Evolutionary conservation across 2,113 vertebrate genomes (phyloP), one percentile per base, ranked within the genome.

Genomic region (Microcebus ravelobensis): DNA sequence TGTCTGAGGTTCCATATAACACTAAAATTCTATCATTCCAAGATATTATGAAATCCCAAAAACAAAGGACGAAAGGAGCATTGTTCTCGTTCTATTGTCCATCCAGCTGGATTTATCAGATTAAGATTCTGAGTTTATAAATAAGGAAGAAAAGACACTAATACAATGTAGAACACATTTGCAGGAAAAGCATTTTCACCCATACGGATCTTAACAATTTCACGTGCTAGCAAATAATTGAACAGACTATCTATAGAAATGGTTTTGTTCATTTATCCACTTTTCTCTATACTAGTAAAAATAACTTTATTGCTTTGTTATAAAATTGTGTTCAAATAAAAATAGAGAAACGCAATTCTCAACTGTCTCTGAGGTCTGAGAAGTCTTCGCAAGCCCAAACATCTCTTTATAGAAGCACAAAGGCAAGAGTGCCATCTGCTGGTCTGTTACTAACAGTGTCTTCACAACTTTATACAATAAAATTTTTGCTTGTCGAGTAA

Each of bases 51-150:
- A 94, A 95, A 90, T 59, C 36, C 25, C 59, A 42, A 76, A 61
- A 48, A 96, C 90, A 97, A 96, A 96, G 20, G 77, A 73, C 84
- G 52, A 84, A 31, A 85, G 34, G 14, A 8, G 45, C 79, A 96
- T 96, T 97, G 97, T 98, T 96, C 82, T 94, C 79, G 21, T 76
- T 65, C 86, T 88, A 96, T 97, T 98, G 96, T 96, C 50, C 50
- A 42, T n/a, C 91, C 97, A 97, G 97, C 97, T 97, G 97, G 52
- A 82, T 88, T 94, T 63, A 97, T 97, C 95, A 84, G 91, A 97
- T 97, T 91, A 96, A 96, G 95, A 97, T 63, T 87, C 82, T 25
- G n/a, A 86, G 70, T 76, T 86, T 94, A 94, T 94, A 96, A 95
- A 97, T 68, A 94, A 89, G 55, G 77, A 86, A 94, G 85, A 92